Base-by-base conservation (phyloP, 2,797 vertebrate genomes). In the Takifugu ocellatus region DNA sequence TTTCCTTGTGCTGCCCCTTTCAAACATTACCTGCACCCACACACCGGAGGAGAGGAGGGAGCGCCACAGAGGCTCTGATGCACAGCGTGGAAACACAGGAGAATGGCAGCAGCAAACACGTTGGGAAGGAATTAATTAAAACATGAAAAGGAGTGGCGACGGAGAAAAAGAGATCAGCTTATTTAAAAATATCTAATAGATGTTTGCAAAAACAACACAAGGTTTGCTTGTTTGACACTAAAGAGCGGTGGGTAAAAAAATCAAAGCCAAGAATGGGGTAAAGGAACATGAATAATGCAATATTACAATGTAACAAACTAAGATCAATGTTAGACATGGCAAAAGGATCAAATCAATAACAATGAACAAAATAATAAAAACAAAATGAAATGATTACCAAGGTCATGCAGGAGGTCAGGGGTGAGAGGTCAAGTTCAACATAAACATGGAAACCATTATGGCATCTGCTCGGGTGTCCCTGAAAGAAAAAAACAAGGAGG, bases 331-430 rank as follows among this genome's bases (percentile, higher is more conserved):
- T 31, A 67, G 49, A 76, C 57, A 86, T 89, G 85, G 71, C 65
- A 87, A 87, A 86, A 88, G 69, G 74, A 58, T 74, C 21, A 90
- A 92, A 87, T 85, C 74, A 88, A 90, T 77, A 79, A 87, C 88
- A 92, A 93, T 78, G 85, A 77, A 93, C 90, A 91, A 93, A 94
- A 93, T 87, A 95, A 96, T 94, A 96, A 95, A 95, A 39, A 95
- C 95, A 94, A 96, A 96, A 95, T 98, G 95, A 97, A 95, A 98
- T 98, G 96, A 94, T 99, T 99, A 99, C 96, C 96, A 99, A 97
- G 94, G 92, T 91, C 94, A 96, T 97, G 95, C 95, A 95, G 96
- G 93, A 96, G 94, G 93, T 98, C 96, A 98, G 91, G 94, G 92
- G 89, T 91, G 95, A 98, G 95, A 94, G 94, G 93, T 98, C 95